These are phyloP conservation scores for Rhabdomys pumilio DNA, from an alignment of 2,797 vertebrate genomes.

Conservation along the genomic window DNA sequence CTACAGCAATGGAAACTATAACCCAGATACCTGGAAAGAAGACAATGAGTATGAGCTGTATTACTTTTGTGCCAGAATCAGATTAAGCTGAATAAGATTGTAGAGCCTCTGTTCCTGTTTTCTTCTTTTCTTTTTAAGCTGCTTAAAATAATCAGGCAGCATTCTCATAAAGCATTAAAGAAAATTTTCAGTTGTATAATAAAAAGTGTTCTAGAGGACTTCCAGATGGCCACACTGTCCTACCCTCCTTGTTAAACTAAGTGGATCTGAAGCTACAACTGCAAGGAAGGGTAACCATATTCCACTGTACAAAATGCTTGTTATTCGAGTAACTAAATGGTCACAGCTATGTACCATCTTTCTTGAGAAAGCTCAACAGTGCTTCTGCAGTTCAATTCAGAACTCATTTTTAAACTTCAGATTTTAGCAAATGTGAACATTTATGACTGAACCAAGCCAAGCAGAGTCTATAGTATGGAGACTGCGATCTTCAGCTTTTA, in stretches of 20 bases:
- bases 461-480: neutral
- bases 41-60: neutral
- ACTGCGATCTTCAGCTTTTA: neutral
- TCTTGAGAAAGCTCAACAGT: neutral
- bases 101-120: neutral
- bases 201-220: neutral
- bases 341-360: neutral
- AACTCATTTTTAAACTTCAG: neutral
- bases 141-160: neutral
- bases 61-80: neutral
- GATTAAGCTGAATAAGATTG: neutral
- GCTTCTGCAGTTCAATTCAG: slow-evolving; percentile 1
- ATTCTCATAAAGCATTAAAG: neutral
- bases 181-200: neutral
- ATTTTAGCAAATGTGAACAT: neutral
- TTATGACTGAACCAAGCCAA: neutral
- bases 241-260: neutral
- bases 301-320: neutral
- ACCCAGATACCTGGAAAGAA: neutral
- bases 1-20: neutral
- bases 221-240: rapidly evolving
- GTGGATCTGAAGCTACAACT: neutral
- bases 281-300: neutral
- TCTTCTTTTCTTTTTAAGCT: neutral
- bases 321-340: neutral